phyloP scores from a whole-genome alignment of 2,888 invertebrate species.

The Diadromus collaris region DNA sequence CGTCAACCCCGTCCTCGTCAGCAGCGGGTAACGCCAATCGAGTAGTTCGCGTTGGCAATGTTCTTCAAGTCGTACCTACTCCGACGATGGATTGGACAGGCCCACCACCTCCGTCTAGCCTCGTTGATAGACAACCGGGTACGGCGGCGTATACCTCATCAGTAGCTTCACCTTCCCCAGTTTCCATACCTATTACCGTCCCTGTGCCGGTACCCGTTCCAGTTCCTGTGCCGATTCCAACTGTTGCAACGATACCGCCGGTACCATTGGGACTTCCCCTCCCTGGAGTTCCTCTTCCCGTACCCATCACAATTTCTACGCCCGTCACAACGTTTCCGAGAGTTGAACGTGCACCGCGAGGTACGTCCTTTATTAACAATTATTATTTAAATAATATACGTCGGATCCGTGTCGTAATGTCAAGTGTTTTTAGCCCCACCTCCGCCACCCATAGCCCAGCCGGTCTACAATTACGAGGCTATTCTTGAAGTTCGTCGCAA shows the following conservation, averaged over 20 bases:
- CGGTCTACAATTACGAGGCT: conserved; percentile 78
- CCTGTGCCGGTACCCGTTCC: conserved; percentile 66
- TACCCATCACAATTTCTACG: conserved; percentile 34
- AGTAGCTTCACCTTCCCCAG: conserved; percentile 61
- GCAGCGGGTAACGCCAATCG: conserved; percentile 69
- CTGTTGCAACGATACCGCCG: conserved; percentile 49
- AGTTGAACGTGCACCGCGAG: conserved; percentile 66
- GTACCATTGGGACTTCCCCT: conserved; percentile 54
- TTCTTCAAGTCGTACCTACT: conserved; percentile 77
- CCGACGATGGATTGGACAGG: conserved; percentile 76
- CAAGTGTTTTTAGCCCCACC: conserved; percentile 32
- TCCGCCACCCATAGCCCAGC: conserved; percentile 66
- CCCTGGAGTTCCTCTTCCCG: conserved; percentile 53
- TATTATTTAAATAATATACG: neutral
- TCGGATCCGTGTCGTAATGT: neutral
- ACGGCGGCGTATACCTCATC: conserved; percentile 51
- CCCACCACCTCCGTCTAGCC: conserved; percentile 48
- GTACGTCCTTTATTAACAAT: conserved; percentile 50
- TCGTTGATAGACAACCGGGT: conserved; percentile 54
- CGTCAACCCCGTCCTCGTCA: conserved; percentile 54
- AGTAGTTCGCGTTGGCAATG: conserved; percentile 78
- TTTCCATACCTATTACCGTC: conserved; percentile 67
- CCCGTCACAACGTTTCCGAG: conserved; percentile 52
- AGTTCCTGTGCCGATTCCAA: conserved; percentile 58
- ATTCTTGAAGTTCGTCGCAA: conserved; percentile 76